Conservation (phyloP, 2,888 invertebrate genomes). For the Papilio demoleus region DNA sequence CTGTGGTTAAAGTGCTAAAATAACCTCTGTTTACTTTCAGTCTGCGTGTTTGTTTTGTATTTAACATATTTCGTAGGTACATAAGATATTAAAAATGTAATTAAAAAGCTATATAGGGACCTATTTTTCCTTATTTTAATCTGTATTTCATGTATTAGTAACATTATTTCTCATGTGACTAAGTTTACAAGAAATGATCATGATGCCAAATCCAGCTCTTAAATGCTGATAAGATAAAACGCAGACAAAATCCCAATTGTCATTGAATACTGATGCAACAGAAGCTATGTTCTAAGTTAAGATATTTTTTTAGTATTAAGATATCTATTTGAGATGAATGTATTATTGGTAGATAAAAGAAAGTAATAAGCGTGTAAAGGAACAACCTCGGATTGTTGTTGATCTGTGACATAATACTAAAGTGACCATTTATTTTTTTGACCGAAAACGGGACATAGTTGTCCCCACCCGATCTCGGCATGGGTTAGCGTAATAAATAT, state of each 20-base stretch:
- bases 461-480: too few relatives aligned
- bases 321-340: not conserved
- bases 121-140: not conserved
- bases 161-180: not conserved
- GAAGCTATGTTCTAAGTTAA: not conserved
- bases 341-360: not conserved
- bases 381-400: not conserved
- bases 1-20: constrained; percentile 22
- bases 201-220: not conserved
- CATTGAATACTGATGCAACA: not conserved
- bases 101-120: too few relatives aligned
- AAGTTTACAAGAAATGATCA: not conserved
- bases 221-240: constrained; percentile 9
- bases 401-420: too few relatives aligned
- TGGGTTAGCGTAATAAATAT: too few relatives aligned
- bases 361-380: not conserved
- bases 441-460: too few relatives aligned
- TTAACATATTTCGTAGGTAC: constrained; percentile 20
- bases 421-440: too few relatives aligned
- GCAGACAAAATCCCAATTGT: constrained; percentile 5
- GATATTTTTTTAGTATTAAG: not conserved
- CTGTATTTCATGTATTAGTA: not conserved
- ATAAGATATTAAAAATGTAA: too few relatives aligned
- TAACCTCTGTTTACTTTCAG: constrained; percentile 14
- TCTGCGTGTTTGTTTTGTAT: constrained; percentile 23